These are phyloP conservation scores for Euproctis similis DNA, from an alignment of 2,888 invertebrate species.

Conservation along the genomic window DNA sequence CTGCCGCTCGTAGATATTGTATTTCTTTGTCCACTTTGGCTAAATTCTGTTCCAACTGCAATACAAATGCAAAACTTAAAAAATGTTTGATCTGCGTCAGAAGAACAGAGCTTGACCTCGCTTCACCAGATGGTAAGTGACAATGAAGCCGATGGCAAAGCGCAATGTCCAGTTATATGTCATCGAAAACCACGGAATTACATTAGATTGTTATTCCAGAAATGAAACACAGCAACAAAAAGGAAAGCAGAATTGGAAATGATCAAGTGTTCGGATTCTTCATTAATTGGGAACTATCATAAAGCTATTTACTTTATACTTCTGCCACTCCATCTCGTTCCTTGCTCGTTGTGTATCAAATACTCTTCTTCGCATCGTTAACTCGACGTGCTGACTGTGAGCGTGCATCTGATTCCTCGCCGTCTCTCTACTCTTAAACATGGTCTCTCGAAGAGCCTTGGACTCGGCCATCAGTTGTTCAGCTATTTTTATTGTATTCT, in stretches of 20 bases:
- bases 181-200: too few species aligned
- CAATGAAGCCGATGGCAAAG: too few species aligned
- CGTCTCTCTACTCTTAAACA: constrained; percentile 86
- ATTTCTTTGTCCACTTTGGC: constrained; percentile 86
- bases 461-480: constrained; percentile 88
- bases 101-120: too few species aligned
- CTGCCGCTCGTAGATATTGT: constrained; percentile 81
- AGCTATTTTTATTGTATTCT: constrained; percentile 84
- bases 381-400: constrained; percentile 89
- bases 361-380: constrained; percentile 87
- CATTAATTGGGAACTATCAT: too few species aligned
- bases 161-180: too few species aligned
- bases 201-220: too few species aligned
- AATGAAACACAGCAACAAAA: too few species aligned
- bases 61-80: too few species aligned
- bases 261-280: too few species aligned
- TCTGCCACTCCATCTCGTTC: constrained; percentile 95
- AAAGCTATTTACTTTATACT: constrained; percentile 46
- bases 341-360: constrained; percentile 90
- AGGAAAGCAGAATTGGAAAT: too few species aligned
- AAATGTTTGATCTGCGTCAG: too few species aligned
- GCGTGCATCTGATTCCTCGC: constrained; percentile 86
- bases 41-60: constrained; percentile 86
- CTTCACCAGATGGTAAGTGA: too few species aligned
- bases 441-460: constrained; percentile 83